A percentile compares a stretch with the other conserved stretches of the same genome.
Evolutionary conservation across 2,888 invertebrate genomes (phyloP).

Genomic region (Disparrhopalites patrizii): DNA sequence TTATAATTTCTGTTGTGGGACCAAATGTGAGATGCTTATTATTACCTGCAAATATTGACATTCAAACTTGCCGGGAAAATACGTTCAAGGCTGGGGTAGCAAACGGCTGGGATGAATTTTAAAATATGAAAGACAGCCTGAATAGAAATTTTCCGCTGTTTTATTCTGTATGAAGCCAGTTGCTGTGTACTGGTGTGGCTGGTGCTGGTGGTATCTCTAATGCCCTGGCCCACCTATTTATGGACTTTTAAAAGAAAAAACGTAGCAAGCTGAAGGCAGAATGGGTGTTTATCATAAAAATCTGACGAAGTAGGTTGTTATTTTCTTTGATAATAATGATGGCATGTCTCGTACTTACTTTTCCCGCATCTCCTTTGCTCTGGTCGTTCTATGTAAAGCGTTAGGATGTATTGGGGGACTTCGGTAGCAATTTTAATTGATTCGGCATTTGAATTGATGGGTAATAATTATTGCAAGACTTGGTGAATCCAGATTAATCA

Average conservation of each 20-base stretch:
- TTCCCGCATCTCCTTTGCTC: neutral
- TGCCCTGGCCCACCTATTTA: neutral
- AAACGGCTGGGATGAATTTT: too few species aligned
- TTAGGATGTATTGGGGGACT: neutral
- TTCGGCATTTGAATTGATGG: conserved; percentile 10
- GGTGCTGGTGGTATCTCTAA: too few species aligned
- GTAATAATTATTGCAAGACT: conserved; percentile 10
- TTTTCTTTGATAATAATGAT: conserved; percentile 4
- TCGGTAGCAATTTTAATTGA: conserved; percentile 7
- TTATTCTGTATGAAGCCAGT: too few species aligned
- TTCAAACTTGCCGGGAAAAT: too few species aligned
- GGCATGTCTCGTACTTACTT: neutral
- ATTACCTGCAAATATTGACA: too few species aligned
- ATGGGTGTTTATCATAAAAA: neutral
- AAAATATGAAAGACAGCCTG: too few species aligned
- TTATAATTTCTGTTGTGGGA: too few species aligned
- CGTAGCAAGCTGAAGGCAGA: neutral
- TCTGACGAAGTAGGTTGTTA: neutral
- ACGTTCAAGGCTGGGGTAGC: too few species aligned
- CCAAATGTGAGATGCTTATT: too few species aligned
- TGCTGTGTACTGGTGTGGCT: too few species aligned
- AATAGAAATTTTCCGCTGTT: too few species aligned
- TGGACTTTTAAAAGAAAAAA: neutral
- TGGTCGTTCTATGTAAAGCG: neutral
- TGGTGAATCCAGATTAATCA: conserved; percentile 11